Conservation (phyloP, 2,888 invertebrate genomes). For the Ctenicera cuprea region DNA sequence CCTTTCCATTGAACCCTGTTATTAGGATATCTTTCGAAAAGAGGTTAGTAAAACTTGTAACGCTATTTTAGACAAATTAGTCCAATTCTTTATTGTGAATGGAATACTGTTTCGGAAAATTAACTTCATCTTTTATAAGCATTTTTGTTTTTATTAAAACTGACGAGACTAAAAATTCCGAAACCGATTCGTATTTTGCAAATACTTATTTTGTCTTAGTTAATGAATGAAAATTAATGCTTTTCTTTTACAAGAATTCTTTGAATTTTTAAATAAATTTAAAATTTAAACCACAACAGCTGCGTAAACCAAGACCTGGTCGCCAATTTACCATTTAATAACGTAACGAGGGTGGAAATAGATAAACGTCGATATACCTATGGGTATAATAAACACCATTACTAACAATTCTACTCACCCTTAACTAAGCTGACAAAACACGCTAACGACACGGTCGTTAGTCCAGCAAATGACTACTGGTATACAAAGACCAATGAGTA, state of each 20-base stretch:
- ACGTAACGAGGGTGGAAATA: not conserved
- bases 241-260: too few species aligned
- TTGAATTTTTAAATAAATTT: too few species aligned
- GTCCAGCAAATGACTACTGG: slow-evolving; percentile 40
- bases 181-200: too few species aligned
- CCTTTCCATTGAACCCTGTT: slow-evolving; percentile 11
- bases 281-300: not conserved
- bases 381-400: not conserved
- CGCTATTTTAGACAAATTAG: not conserved
- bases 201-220: too few species aligned
- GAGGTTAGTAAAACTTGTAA: not conserved
- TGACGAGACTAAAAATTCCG: too few species aligned
- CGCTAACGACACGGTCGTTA: slow-evolving; percentile 50
- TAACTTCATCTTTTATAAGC: not conserved
- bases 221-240: too few species aligned
- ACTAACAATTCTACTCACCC: slow-evolving; percentile 18
- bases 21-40: slow-evolving; percentile 6
- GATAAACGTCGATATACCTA: not conserved
- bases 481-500: slow-evolving; percentile 45
- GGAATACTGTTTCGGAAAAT: not conserved
- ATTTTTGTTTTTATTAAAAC: not conserved
- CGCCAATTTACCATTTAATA: not conserved
- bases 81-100: not conserved
- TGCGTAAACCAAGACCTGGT: not conserved
- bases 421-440: slow-evolving; percentile 36